Conservation (phyloP, 1,140 invertebrate genomes). For the Chironomus tepperi region DNA sequence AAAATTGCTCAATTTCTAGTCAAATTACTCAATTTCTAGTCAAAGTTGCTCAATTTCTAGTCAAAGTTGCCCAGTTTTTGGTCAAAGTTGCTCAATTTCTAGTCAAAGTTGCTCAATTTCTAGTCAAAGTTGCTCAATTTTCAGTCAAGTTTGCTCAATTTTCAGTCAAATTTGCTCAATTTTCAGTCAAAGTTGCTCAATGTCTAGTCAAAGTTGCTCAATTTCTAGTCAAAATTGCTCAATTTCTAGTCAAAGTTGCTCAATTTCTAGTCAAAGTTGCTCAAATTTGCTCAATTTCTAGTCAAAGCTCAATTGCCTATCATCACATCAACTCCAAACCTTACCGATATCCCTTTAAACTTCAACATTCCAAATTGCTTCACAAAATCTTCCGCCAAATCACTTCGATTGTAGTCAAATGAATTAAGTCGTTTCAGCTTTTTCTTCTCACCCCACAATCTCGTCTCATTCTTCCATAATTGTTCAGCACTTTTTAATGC, state of each 20-base stretch:
- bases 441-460: slow-evolving; percentile 27
- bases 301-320: no score
- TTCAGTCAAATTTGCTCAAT: no score
- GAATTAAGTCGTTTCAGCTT: slow-evolving; percentile 44
- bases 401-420: slow-evolving; percentile 60
- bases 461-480: slow-evolving; percentile 34
- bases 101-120: no score
- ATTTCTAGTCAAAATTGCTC: not conserved
- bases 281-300: slow-evolving; percentile 27
- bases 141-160: no score
- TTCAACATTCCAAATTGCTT: slow-evolving; percentile 59
- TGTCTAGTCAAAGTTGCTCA: not conserved
- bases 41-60: no score
- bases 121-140: no score
- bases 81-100: no score
- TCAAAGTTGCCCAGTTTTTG: no score
- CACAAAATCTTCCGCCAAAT: slow-evolving; percentile 58
- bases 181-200: no score
- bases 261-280: slow-evolving; percentile 27
- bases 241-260: not conserved
- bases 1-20: no score
- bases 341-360: slow-evolving; percentile 77
- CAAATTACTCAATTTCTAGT: no score
- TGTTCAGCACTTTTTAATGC: slow-evolving; percentile 46
- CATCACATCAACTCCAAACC: slow-evolving; percentile 30